phyloP scores from a whole-genome alignment of 2,888 invertebrate genomes.

The Myopa tessellatipennis region DNA sequence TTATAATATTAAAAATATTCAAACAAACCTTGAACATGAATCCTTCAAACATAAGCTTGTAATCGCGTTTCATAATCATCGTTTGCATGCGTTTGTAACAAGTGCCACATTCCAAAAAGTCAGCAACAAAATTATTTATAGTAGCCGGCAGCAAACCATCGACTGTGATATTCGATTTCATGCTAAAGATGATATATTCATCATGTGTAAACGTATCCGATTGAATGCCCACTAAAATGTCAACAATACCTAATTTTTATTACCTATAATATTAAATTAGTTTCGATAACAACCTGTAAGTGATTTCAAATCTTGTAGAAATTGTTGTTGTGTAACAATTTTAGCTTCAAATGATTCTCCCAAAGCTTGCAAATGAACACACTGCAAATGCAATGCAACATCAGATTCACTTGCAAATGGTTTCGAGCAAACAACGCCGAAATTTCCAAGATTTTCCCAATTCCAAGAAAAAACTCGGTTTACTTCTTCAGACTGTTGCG shows the following conservation, averaged over 20 bases:
- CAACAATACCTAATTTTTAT: not conserved
- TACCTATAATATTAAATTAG: not conserved
- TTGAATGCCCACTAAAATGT: slow-evolving; percentile 71
- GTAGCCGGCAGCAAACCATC: slow-evolving; percentile 69
- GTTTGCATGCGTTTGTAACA: slow-evolving; percentile 61
- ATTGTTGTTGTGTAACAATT: slow-evolving; percentile 48
- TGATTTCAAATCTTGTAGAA: slow-evolving; percentile 60
- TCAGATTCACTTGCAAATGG: slow-evolving; percentile 54
- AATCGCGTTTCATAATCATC: slow-evolving; percentile 56
- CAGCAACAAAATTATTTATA: slow-evolving; percentile 64
- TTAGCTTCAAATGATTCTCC: slow-evolving; percentile 50
- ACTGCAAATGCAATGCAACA: slow-evolving; percentile 51
- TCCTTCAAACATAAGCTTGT: slow-evolving; percentile 59
- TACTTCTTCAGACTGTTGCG: not conserved
- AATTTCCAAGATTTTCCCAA: slow-evolving; percentile 56
- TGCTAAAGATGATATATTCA: slow-evolving; percentile 67
- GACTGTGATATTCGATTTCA: slow-evolving; percentile 69
- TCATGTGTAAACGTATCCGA: slow-evolving; percentile 71
- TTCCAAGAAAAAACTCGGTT: slow-evolving; percentile 50
- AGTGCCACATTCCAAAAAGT: slow-evolving; percentile 63
- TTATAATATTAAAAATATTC: slow-evolving; percentile 4
- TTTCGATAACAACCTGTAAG: slow-evolving; percentile 49
- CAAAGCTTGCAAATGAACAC: slow-evolving; percentile 46
- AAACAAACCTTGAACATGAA: slow-evolving; percentile 59
- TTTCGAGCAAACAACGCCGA: slow-evolving; percentile 49